Evolutionary conservation across 2,113 vertebrate species (phyloP).

Genomic region (Megaceryle maxima): DNA sequence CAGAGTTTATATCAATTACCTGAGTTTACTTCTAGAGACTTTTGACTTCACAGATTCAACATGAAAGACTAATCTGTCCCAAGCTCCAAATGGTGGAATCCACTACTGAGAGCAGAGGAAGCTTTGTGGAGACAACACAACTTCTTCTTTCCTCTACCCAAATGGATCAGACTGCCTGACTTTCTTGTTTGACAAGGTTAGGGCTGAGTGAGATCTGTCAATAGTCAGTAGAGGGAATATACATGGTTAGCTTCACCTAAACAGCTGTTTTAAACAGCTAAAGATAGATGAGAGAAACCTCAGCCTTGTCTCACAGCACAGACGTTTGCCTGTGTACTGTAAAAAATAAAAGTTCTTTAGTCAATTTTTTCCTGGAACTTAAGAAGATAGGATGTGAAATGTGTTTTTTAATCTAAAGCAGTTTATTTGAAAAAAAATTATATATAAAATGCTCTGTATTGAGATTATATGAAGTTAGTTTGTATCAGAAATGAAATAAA

Average conservation of each 20-base stretch:
- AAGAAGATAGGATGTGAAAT: not conserved
- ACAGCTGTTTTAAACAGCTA: not conserved
- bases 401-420: not conserved
- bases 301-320: not conserved
- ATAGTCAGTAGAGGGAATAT: not conserved
- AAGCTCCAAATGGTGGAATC: not conserved
- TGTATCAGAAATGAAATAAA: slow-evolving; percentile 39
- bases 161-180: not conserved
- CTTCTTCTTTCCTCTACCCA: not conserved
- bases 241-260: not conserved
- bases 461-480: not conserved
- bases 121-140: not conserved
- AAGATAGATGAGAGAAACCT: not conserved
- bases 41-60: not conserved
- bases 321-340: not conserved
- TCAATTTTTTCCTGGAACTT: not conserved
- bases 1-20: not conserved
- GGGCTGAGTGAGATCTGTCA: not conserved
- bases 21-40: not conserved
- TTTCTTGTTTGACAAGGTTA: not conserved
- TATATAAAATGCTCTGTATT: not conserved
- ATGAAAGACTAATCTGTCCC: not conserved
- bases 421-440: not conserved
- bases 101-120: not conserved
- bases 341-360: not conserved